Evolutionary conservation across 1,140 invertebrate species (phyloP).

Genomic region (Ostrea denselamellosa): DNA sequence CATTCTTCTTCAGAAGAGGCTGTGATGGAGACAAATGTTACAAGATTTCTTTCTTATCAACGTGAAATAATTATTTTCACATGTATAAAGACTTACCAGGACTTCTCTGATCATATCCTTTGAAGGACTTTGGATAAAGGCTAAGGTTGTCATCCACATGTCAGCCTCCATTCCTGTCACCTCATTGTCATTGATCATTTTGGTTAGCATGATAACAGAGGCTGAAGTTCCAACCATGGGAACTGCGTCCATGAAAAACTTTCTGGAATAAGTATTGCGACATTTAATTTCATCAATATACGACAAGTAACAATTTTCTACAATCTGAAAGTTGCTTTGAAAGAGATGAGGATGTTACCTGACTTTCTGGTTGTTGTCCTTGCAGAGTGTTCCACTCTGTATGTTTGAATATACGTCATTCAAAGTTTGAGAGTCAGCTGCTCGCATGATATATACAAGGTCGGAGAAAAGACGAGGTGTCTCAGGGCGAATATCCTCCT

Average conservation of each 20-base stretch:
- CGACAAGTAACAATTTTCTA: neutral
- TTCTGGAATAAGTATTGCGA: constrained; percentile 63
- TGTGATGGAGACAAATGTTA: neutral
- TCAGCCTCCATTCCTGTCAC: constrained; percentile 83
- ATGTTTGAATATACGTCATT: constrained; percentile 59
- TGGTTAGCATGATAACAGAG: constrained; percentile 88
- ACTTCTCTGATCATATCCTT: constrained; percentile 85
- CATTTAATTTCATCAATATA: neutral
- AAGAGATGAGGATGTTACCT: constrained; percentile 57
- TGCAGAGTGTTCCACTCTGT: constrained; percentile 58
- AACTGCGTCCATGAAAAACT: constrained; percentile 84
- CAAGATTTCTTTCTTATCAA: neutral
- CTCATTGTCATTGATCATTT: constrained; percentile 86
- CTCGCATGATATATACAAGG: constrained; percentile 65
- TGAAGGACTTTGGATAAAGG: constrained; percentile 87
- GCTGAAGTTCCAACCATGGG: constrained; percentile 89
- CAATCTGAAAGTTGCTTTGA: neutral
- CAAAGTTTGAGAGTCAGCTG: constrained; percentile 59
- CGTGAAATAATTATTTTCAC: neutral
- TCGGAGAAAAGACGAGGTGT: constrained; percentile 78
- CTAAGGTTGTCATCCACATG: constrained; percentile 90
- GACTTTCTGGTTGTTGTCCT: constrained; percentile 59
- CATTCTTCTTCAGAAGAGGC: constrained; percentile 55
- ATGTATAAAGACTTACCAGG: constrained; percentile 74
- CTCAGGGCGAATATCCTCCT: constrained; percentile 63